Percentiles rank a stretch among this genome's conserved stretches.
Evolutionary conservation across 2,888 invertebrate genomes (phyloP).

Genomic region (Glaucopsyche alexis): DNA sequence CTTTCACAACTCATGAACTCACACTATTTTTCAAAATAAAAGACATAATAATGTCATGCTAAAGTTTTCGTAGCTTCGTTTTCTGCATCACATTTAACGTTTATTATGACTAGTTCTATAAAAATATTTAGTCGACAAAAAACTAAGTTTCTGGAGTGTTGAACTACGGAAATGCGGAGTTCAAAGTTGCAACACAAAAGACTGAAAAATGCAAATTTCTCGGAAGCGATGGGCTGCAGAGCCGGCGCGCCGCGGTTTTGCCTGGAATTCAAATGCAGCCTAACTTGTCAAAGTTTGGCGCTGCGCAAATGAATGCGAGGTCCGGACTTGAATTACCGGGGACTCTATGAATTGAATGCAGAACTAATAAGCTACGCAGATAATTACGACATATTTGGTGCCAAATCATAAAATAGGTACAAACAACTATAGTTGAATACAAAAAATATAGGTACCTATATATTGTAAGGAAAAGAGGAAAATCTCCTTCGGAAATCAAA

Average conservation of each 20-base stretch:
- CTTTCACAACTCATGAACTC: conserved; percentile 15
- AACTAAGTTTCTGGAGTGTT: conserved; percentile 20
- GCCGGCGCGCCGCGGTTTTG: conserved; percentile 46
- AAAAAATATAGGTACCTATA: too few relatives aligned
- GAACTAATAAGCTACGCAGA: background rate
- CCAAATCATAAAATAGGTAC: too few relatives aligned
- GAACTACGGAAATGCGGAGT: conserved; percentile 44
- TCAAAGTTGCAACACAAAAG: conserved; percentile 51
- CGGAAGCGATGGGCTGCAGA: conserved; percentile 43
- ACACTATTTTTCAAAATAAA: background rate
- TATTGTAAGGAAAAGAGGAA: too few relatives aligned
- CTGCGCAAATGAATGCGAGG: conserved; percentile 60
- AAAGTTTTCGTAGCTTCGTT: background rate
- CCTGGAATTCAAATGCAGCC: conserved; percentile 66
- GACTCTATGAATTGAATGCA: conserved; percentile 31
- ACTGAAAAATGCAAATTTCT: conserved; percentile 64
- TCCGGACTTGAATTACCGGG: conserved; percentile 30
- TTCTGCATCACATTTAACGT: conserved; percentile 4
- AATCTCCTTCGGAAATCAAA: too few relatives aligned
- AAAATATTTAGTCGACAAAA: conserved; percentile 21
- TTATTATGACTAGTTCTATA: conserved; percentile 20
- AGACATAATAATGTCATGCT: conserved; percentile 8
- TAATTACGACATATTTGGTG: background rate
- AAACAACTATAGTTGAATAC: too few relatives aligned
- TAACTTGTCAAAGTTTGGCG: conserved; percentile 66